Evolutionary conservation across 1,140 invertebrate species (phyloP).

Genomic region (Dendrolimus kikuchii): DNA sequence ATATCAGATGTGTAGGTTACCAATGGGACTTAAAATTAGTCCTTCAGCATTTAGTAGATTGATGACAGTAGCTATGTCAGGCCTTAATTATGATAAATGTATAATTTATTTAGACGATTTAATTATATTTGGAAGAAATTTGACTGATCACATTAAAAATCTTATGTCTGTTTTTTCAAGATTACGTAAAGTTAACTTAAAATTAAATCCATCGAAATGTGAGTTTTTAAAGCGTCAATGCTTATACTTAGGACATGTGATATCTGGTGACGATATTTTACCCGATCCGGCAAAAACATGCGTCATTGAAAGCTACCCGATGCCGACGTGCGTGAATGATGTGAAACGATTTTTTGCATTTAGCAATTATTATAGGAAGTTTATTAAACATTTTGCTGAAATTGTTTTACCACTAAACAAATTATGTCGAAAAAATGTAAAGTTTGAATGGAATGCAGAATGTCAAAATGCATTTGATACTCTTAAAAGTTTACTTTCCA

Average conservation of each 20-base stretch:
- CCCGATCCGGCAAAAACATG: conserved; percentile 1
- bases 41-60: conserved; percentile 7
- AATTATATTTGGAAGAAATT: no score
- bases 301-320: conserved; percentile 5
- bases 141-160: no score
- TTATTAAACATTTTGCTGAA: conserved; percentile 8
- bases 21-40: conserved; percentile 11
- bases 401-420: conserved; percentile 11
- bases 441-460: conserved; percentile 3
- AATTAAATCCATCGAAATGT: conserved; percentile 14
- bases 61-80: conserved; percentile 6
- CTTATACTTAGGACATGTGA: conserved; percentile 12
- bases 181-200: conserved; percentile 10
- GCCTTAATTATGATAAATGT: no score
- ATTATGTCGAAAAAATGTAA: conserved; percentile 8
- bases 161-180: no score
- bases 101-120: no score
- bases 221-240: conserved; percentile 9
- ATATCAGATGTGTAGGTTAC: conserved; percentile 11
- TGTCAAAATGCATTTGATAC: conserved; percentile 1
- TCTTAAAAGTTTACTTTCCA: conserved; percentile 1
- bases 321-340: conserved; percentile 7
- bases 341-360: conserved; percentile 12
- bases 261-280: conserved; percentile 3
- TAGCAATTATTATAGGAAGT: conserved; percentile 12